Evolutionary conservation across 1,140 invertebrate species (phyloP), one percentile per base, ranked within the genome.

Genomic region (Harpegnathos saltator): DNA sequence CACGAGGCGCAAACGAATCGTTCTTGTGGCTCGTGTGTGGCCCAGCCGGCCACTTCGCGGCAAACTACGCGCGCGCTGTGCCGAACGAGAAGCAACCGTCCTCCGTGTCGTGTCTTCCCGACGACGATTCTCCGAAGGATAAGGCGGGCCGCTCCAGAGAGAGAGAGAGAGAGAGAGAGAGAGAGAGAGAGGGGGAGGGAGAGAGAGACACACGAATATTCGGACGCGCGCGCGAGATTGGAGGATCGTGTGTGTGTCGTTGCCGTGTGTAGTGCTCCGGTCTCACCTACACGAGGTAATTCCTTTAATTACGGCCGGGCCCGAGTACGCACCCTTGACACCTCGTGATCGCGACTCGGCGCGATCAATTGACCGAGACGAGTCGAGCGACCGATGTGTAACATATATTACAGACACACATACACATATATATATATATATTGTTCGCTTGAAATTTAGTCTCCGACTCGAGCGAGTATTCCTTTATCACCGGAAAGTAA

Each of bases 1-100:
- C 88, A 89, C 87, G 87, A 88, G 87, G 86, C 87, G 78, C 83
- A 84, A 89, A 89, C 83, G 78, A 80, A 89, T 87, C 75, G 68
- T 88, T 81, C 68, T 52, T 56, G 73, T 75, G 62, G 48, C 59
- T 87, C 86, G 85, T 74, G 85, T 88, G 82, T 88, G 85, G 85
- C 73, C 82, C 73, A 68, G 65, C 77, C 33, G 50, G 63, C 68
- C 54, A 44, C 68, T 50, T 29, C 65, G 69, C 29, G 50, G 63
- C 72, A 26, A 48, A 62, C 72, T 56, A n/a, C 62, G 63, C 22
- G 58, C 73, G 50, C 50, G 74, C 68, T 22, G 68, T 9, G 14
- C 0, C 19, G 2, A 19, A 3, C 15, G 15, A 11, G 33, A 17
- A 24, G 26, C 44, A 22, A 11, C 50, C 17, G 11, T 29, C n/a